These are phyloP conservation scores for Dynastes grantii DNA, from an alignment of 2,888 invertebrate species.

Conservation along the genomic window DNA sequence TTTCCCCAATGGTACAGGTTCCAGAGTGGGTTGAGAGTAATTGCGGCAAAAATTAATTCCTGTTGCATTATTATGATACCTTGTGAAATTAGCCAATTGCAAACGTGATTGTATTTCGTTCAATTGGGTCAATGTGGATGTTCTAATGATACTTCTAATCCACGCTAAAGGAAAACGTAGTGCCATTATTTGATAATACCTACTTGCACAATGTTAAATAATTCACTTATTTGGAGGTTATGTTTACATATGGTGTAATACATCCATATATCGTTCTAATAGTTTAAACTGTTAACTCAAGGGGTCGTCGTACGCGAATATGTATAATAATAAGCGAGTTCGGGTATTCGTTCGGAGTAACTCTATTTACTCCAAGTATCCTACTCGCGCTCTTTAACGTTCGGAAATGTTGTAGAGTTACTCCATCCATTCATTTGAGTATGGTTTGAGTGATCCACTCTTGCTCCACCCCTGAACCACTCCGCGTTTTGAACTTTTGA, in stretches of 20 bases:
- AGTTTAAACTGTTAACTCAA: no score
- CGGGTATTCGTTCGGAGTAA: no score
- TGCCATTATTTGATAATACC: constrained; percentile 18
- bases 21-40: constrained; percentile 16
- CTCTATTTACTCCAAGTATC: no score
- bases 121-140: background rate
- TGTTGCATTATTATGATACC: background rate
- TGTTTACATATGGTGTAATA: background rate
- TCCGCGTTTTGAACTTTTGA: no score
- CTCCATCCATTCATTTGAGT: no score
- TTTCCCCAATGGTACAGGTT: constrained; percentile 61
- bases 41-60: background rate
- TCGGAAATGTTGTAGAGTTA: no score
- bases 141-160: constrained; percentile 20
- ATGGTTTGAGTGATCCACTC: no score
- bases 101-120: constrained; percentile 9
- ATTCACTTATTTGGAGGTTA: background rate
- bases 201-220: background rate
- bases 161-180: constrained; percentile 33
- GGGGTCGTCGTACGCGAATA: no score
- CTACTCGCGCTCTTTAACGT: no score
- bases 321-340: no score
- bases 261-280: no score
- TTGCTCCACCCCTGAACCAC: no score
- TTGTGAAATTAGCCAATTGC: constrained; percentile 15